Evolutionary conservation across 2,888 invertebrate species (phyloP).

Genomic region (Parelbella ahira): DNA sequence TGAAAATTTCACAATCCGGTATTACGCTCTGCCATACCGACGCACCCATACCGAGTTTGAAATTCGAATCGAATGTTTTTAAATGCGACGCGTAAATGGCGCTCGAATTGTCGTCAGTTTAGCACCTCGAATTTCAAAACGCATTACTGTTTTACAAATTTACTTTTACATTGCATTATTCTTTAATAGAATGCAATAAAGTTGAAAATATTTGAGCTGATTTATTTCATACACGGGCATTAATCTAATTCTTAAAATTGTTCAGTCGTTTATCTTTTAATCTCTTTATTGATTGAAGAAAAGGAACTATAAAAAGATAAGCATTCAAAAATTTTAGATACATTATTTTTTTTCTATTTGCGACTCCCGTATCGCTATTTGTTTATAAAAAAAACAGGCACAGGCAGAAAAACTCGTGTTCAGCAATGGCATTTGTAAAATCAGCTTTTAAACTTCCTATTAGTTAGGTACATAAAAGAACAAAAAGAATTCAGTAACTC

Average conservation of each 20-base stretch:
- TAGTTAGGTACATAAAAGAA: no score
- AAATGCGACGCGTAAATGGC: slow-evolving; percentile 52
- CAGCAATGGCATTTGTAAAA: no score
- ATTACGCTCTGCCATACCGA: slow-evolving; percentile 46
- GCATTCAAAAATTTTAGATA: background rate
- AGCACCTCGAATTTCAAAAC: slow-evolving; percentile 54
- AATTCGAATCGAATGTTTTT: slow-evolving; percentile 74
- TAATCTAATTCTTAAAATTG: slow-evolving; percentile 6
- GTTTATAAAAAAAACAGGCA: no score
- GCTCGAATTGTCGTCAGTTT: slow-evolving; percentile 60
- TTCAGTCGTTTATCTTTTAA: background rate
- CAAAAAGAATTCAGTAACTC: no score
- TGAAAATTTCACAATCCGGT: slow-evolving; percentile 21
- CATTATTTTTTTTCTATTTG: no score
- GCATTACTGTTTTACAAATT: slow-evolving; percentile 33
- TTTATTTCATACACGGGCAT: background rate
- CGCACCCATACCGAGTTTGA: slow-evolving; percentile 49
- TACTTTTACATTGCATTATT: background rate
- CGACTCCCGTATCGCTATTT: no score
- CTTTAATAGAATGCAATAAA: slow-evolving; percentile 23
- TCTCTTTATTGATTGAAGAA: slow-evolving; percentile 6
- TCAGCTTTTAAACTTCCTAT: no score
- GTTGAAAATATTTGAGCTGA: slow-evolving; percentile 28
- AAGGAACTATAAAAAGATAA: background rate
- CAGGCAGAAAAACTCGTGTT: no score